Conservation (phyloP, 92 coral and sea anemone genomes). For the Phenganax subtilis region DNA sequence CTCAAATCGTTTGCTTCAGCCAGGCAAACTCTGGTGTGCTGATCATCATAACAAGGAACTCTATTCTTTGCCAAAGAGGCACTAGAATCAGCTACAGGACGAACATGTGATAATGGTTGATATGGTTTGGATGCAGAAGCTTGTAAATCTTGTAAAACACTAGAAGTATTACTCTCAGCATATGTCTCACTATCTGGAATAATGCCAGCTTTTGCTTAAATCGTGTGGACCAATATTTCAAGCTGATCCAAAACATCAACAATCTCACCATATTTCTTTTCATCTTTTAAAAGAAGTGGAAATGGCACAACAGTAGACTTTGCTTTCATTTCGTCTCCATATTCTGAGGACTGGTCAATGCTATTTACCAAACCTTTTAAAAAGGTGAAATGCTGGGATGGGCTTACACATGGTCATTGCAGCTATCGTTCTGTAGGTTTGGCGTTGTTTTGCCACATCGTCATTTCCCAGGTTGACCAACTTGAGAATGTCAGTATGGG, state of each 20-base stretch:
- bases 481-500: constrained; percentile 14
- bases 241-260: constrained; percentile 58
- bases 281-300: constrained; percentile 56
- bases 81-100: neutral
- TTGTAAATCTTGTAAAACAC: neutral
- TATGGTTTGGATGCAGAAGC: neutral
- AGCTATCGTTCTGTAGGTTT: constrained; percentile 48
- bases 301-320: constrained; percentile 52
- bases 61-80: neutral
- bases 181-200: neutral
- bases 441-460: constrained; percentile 19
- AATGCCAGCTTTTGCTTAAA: constrained; percentile 47
- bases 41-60: constrained; percentile 51
- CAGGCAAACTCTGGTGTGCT: constrained; percentile 55
- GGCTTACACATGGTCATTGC: constrained; percentile 43
- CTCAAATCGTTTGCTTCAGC: constrained; percentile 18
- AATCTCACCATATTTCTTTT: constrained; percentile 51
- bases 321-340: constrained; percentile 45
- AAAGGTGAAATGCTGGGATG: constrained; percentile 48
- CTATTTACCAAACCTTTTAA: constrained; percentile 40
- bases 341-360: constrained; percentile 27
- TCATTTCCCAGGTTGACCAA: constrained; percentile 37
- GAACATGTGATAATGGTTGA: neutral
- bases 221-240: constrained; percentile 50
- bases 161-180: neutral